A percentile compares a stretch with the other conserved stretches of the same genome.
These are phyloP conservation scores for Tyria jacobaeae DNA, from an alignment of 2,888 invertebrate genomes.

Conservation along the genomic window DNA sequence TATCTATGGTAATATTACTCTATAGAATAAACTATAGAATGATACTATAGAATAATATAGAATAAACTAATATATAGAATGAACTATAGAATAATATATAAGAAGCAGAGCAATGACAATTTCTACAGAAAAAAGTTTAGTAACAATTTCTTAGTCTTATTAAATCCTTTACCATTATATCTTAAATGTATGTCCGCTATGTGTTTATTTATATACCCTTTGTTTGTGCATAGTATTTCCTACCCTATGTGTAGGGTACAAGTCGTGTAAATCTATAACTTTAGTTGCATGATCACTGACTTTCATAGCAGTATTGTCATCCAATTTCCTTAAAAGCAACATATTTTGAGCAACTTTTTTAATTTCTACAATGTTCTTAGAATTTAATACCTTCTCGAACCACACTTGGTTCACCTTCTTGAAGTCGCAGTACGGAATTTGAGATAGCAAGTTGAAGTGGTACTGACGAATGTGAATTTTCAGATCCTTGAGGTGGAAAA, in stretches of 20 bases:
- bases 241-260: constrained; percentile 28
- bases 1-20: too few species aligned
- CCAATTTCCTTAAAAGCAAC: constrained; percentile 56
- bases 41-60: too few species aligned
- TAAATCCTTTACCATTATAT: neutral
- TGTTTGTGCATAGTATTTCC: constrained; percentile 12
- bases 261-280: constrained; percentile 48
- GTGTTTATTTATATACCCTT: constrained; percentile 14
- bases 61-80: too few species aligned
- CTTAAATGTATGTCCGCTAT: constrained; percentile 8
- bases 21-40: too few species aligned
- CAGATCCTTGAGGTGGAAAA: constrained; percentile 37
- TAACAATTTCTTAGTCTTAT: too few species aligned
- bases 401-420: constrained; percentile 68
- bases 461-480: constrained; percentile 61
- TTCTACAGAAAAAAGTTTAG: too few species aligned
- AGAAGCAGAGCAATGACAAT: too few species aligned
- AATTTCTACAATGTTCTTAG: constrained; percentile 61
- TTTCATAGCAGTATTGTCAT: constrained; percentile 45
- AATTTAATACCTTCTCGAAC: constrained; percentile 67
- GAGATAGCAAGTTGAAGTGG: constrained; percentile 63
- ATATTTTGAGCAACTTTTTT: constrained; percentile 59
- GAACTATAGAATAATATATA: too few species aligned
- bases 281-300: constrained; percentile 19
- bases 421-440: constrained; percentile 46